Evolutionary conservation across 30 jellyfish, hydroid and myxozoan species (phyloP), one percentile per base, ranked within the genome.

Genomic region (Rhopilema esculentum): DNA sequence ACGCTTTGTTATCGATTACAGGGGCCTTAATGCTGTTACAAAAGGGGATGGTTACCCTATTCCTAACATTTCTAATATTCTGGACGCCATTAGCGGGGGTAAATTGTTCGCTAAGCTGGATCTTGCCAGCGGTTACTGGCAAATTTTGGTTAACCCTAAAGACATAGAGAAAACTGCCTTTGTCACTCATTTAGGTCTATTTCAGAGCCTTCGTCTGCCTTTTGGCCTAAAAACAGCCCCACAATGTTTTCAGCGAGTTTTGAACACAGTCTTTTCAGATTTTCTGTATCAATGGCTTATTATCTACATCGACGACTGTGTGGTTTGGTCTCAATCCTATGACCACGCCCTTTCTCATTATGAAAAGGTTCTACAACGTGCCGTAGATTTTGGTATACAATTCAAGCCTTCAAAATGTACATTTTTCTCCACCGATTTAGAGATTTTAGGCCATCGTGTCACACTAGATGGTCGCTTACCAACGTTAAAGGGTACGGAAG

Each of bases 391-490:
- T 81, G 91, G 84, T 8, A 25, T 81, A 40, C 91, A 69, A 15
- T 66, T 69, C 19, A 66, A 63, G 74, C 91, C 91, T 8, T 81
- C 91, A 33, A 81, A 81, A 74, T 81, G 91, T 29, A 1, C 82
- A 40, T 81, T 81, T 81, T 81, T 1, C 74, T 66, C 91, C 82
- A 66, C 71, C 27, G 67, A 66, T 25, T 27, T 81, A 21, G 72
- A 66, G 30, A 49, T 81, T 64, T 81, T 81, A 81, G 91, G 82
- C n/a, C n/a, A n/a, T n/a, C n/a, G n/a, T n/a, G n/a, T n/a, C n/a
- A n/a, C n/a, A n/a, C n/a, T n/a, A n/a, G 91, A 81, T 6, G 83
- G 83, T n/a, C 84, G 91, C 67, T 81, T 81, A 22, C 91, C 91
- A 0, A 81, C 72, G 22, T 57, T 64, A 28, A 81, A 81, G 26